Conservation (phyloP, 1,140 invertebrate species). For the Cydia amplana region DNA sequence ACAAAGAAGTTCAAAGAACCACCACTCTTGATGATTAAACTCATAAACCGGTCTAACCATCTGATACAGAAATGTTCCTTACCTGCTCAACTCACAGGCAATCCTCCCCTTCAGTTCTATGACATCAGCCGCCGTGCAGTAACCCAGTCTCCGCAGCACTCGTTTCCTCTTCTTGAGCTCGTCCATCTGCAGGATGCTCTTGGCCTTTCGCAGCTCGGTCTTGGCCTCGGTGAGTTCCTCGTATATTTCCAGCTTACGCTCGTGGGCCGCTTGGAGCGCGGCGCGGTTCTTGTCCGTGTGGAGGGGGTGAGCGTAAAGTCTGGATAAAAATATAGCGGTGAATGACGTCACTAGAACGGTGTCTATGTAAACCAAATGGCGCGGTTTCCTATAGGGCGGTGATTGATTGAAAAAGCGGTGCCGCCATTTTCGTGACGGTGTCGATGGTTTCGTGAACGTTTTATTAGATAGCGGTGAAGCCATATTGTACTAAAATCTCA, state of each 20-base stretch:
- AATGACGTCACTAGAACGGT: no score
- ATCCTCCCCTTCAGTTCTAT: conserved; percentile 98
- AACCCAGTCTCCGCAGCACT: conserved; percentile 94
- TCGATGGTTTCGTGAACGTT: no score
- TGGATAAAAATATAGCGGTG: conserved; percentile 51
- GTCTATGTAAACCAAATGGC: no score
- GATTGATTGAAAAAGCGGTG: no score
- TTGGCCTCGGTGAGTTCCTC: conserved; percentile 84
- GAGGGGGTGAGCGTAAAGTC: conserved; percentile 90
- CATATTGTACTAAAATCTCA: no score
- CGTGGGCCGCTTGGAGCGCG: conserved; percentile 86
- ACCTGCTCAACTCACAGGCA: conserved; percentile 97
- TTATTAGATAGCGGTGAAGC: no score
- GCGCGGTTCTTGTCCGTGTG: conserved; percentile 87
- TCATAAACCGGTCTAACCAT: no score
- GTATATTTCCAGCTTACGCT: conserved; percentile 85
- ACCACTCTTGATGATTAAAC: no score
- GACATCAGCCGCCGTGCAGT: conserved; percentile 95
- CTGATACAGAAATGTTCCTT: no score
- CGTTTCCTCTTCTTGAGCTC: conserved; percentile 97
- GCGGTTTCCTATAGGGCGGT: no score
- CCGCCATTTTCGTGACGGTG: no score
- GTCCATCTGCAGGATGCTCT: conserved; percentile 97
- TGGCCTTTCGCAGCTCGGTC: conserved; percentile 91
- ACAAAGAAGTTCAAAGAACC: no score